Conservation (phyloP, 2,113 vertebrate species). For the Nannobrachium achirus region DNA sequence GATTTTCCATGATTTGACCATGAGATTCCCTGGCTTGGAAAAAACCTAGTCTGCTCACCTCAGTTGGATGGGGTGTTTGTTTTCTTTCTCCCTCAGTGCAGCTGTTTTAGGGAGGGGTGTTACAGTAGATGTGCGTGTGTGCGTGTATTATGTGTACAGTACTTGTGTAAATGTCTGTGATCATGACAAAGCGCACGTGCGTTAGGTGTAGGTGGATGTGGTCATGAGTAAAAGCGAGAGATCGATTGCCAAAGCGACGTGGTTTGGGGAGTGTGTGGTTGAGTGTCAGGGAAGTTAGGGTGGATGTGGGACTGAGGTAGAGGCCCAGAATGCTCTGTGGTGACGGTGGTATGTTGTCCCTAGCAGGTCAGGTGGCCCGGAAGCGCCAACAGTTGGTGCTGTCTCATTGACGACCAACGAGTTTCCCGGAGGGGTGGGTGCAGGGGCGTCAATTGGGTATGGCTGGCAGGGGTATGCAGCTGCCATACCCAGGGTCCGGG, state of each 20-base stretch:
- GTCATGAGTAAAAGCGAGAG: conserved; percentile 11
- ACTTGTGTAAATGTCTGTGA: not conserved
- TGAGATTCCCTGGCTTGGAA: conserved; percentile 45
- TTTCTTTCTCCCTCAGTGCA: conserved; percentile 29
- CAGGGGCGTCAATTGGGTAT: too few species aligned
- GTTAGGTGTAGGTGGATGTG: not conserved
- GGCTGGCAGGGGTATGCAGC: too few species aligned
- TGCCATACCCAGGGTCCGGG: too few species aligned
- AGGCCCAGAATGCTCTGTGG: conserved; percentile 44
- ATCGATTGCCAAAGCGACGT: conserved; percentile 50
- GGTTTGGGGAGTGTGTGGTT: conserved; percentile 41
- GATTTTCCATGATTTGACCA: conserved; percentile 21
- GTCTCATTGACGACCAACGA: conserved; percentile 76
- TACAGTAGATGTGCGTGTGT: not conserved
- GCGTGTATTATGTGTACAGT: not conserved
- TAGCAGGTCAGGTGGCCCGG: conserved; percentile 62
- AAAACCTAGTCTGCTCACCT: conserved; percentile 5
- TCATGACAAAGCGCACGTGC: not conserved
- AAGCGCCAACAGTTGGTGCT: conserved; percentile 78
- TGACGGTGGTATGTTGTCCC: conserved; percentile 9
- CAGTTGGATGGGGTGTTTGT: not conserved
- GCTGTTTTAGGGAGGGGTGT: conserved; percentile 6
- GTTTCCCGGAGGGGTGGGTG: conserved; percentile 64
- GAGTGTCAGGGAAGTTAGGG: conserved; percentile 41
- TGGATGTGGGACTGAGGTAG: conserved; percentile 64